Percentiles rank a stretch among this genome's conserved stretches.
phyloP scores from a whole-genome alignment of 2,797 vertebrate species.

The Smutsia gigantea region DNA sequence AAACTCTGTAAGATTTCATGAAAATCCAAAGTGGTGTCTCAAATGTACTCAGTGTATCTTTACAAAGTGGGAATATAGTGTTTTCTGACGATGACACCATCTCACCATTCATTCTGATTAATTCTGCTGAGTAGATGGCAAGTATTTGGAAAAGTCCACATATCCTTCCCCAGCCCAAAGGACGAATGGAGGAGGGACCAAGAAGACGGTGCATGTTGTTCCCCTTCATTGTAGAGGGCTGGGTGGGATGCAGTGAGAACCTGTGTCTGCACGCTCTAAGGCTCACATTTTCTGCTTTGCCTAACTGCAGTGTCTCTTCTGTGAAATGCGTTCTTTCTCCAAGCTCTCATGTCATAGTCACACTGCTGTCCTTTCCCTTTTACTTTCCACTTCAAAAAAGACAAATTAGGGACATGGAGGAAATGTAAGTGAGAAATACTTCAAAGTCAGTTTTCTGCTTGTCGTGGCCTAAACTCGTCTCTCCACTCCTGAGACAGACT shows the following conservation, averaged over 20 bases:
- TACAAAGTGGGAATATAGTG: neutral
- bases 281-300: neutral
- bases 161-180: neutral
- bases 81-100: neutral
- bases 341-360: constrained; percentile 67
- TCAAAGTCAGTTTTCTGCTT: constrained; percentile 83
- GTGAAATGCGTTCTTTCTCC: constrained; percentile 37
- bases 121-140: neutral
- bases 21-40: neutral
- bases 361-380: constrained; percentile 76
- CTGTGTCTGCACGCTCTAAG: neutral
- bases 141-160: neutral
- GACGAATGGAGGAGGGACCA: neutral
- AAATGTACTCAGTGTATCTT: neutral
- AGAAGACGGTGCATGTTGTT: neutral
- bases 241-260: rapidly evolving
- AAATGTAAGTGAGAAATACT: constrained; percentile 79
- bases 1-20: neutral
- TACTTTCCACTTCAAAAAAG: constrained; percentile 79
- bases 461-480: constrained; percentile 79
- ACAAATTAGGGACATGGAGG: constrained; percentile 77
- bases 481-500: constrained; percentile 77
- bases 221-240: neutral
- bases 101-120: neutral
- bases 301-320: neutral